These are phyloP conservation scores for Muscicapa adusta DNA, from an alignment of 2,113 vertebrate genomes.

Conservation along the genomic window DNA sequence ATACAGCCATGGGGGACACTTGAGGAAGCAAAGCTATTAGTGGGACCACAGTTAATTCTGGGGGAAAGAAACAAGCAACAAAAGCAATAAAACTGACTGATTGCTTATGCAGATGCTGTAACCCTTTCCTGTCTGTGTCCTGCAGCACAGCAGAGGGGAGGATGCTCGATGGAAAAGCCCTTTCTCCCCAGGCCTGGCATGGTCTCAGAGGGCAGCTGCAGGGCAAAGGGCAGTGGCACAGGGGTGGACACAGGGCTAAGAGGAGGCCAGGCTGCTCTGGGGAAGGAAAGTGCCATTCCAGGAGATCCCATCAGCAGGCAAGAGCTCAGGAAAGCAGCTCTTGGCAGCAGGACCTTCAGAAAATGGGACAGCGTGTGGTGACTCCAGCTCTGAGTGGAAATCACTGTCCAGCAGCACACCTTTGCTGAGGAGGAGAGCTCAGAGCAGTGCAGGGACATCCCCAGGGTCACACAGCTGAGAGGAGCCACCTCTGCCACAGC, in stretches of 20 bases:
- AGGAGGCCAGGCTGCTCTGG: not conserved
- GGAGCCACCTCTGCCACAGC: not conserved
- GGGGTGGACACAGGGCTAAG: not conserved
- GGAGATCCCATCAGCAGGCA: not conserved
- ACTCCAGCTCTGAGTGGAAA: not conserved
- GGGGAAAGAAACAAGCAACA: slow-evolving; percentile 39
- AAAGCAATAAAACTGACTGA: slow-evolving; percentile 52
- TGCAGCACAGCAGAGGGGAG: not conserved
- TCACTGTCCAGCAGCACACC: not conserved
- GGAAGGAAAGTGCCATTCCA: not conserved
- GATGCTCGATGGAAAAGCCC: not conserved
- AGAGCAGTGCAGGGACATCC: not conserved
- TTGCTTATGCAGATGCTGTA: slow-evolving; percentile 6
- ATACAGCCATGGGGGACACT: slow-evolving; percentile 2
- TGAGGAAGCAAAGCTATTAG: slow-evolving; percentile 45
- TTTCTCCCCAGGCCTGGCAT: not conserved
- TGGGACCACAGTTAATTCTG: slow-evolving; percentile 43
- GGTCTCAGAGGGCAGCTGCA: not conserved
- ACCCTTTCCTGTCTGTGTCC: not conserved
- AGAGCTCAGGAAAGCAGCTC: not conserved
- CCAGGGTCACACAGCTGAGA: not conserved
- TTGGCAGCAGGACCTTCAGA: not conserved
- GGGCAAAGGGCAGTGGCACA: not conserved
- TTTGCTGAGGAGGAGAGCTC: not conserved
- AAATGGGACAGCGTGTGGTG: fast-evolving